Base-by-base conservation (phyloP, 2,797 vertebrate species). In the Epinephelus coioides region DNA sequence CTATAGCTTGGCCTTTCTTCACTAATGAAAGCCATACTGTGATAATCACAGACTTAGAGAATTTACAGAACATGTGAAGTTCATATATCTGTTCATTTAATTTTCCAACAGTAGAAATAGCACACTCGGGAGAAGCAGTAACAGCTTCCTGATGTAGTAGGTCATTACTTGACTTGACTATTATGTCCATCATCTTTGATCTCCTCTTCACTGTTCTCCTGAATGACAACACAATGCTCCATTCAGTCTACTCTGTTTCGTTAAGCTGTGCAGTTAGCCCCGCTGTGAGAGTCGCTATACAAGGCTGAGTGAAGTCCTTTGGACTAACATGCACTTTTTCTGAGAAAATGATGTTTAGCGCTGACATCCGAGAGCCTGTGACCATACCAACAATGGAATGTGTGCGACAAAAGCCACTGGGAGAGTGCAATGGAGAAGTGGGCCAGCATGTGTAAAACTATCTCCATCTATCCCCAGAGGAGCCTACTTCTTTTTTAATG, bases 281-380 rank as follows among this genome's bases (percentile, higher is more conserved):
- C 51, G 30, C 77, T 82, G 73, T 88, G 78, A 79, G 82, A 81
- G 55, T 8, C 67, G 75, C 15, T 18, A 75, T 51, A 72, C 65
- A 66, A 55, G 73, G 51, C 66, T 56, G 79, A 84, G 73, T 75
- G 80, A 82, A 75, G 78, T 79, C 68, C 72, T 82, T 79, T 79
- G 74, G 84, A 82, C 61, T 75, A 92, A 87, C 84, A 82, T 44
- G 75, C 89, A 79, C 65, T 86, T 84, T 82, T 79, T 83, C 82
- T 80, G 83, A 86, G 87, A 90, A 91, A 93, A 91, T 81, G 56
- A 90, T 92, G 91, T 93, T 88, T 86, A 79, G 80, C 6, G 14
- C 87, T 84, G 92, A 94, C 87, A 94, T 89, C 82, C 56, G 92
- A 94, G 93, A 94, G 94, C 85, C 94, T 92, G 93, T 92, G 92